Evolutionary conservation across 2,113 vertebrate species (phyloP).

Genomic region (Egretta garzetta): DNA sequence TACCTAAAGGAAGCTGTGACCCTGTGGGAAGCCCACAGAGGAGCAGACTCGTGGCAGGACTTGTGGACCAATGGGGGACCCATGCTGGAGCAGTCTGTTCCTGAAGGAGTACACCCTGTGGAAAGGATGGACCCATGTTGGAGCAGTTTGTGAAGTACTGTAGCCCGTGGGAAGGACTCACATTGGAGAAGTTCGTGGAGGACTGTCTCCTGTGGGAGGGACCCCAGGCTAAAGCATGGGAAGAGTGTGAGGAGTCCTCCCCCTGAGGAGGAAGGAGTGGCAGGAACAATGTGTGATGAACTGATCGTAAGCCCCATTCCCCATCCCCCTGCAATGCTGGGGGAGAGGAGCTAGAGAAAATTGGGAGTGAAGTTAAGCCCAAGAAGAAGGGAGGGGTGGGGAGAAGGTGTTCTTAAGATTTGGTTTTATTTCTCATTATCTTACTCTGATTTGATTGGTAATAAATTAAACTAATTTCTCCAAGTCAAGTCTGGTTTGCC

Average conservation of each 20-base stretch:
- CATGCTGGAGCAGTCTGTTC: background rate
- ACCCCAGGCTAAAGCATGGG: background rate
- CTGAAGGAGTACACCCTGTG: too few species aligned
- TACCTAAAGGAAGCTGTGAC: background rate
- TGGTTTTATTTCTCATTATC: background rate
- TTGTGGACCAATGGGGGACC: background rate
- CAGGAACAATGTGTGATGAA: background rate
- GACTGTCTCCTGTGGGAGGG: background rate
- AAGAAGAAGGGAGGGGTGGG: background rate
- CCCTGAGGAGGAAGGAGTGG: background rate
- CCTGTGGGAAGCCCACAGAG: background rate
- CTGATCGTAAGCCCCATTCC: background rate
- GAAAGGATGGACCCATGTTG: background rate
- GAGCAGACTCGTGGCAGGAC: background rate
- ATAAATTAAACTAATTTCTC: background rate
- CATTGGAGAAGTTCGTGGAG: background rate
- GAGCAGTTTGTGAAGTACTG: background rate
- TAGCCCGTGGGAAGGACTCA: background rate
- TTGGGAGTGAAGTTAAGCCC: background rate
- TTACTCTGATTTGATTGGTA: background rate
- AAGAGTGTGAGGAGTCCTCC: background rate
- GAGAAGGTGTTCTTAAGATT: background rate
- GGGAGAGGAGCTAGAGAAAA: background rate
- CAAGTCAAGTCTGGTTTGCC: background rate
- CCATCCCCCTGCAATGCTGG: accelerated